Percentiles rank a stretch among this genome's conserved stretches.
These are phyloP conservation scores for Linurgus olivaceus DNA, from an alignment of 2,797 vertebrate genomes.

Conservation along the genomic window DNA sequence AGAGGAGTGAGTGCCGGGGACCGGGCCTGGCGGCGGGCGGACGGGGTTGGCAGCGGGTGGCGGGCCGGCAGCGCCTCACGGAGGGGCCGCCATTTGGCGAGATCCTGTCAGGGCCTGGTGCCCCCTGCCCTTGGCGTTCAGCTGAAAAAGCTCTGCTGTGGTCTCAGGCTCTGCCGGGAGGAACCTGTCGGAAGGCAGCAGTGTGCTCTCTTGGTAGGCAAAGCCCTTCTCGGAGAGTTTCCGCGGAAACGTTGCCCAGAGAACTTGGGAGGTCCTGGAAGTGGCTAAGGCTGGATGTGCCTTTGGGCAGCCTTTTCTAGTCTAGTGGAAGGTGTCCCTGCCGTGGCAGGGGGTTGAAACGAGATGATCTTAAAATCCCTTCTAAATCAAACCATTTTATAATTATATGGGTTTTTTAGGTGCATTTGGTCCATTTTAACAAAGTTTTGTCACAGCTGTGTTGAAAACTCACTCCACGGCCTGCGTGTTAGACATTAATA, in stretches of 20 bases:
- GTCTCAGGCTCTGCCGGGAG: neutral
- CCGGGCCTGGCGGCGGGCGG: neutral
- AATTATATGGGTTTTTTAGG: too few species aligned
- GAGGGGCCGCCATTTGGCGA: conserved; percentile 27
- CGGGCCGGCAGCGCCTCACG: neutral
- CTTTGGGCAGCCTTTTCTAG: neutral
- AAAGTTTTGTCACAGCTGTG: fast-evolving
- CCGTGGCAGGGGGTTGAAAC: neutral
- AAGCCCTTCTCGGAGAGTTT: neutral
- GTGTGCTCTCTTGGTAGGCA: neutral
- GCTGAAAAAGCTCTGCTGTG: neutral
- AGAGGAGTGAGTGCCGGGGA: conserved; percentile 88
- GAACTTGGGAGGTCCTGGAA: neutral
- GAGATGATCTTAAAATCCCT: neutral
- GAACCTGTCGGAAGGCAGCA: neutral
- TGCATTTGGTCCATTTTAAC: fast-evolving
- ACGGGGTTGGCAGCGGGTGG: neutral
- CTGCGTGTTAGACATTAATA: neutral
- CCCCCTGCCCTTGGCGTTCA: fast-evolving
- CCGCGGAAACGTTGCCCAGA: neutral
- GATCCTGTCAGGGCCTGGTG: neutral
- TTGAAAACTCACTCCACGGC: neutral
- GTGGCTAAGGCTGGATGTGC: neutral
- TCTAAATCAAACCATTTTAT: neutral
- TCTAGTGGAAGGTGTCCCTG: neutral